These are phyloP conservation scores for Drosophila littoralis DNA, from an alignment of 1,140 invertebrate species.

Conservation along the genomic window DNA sequence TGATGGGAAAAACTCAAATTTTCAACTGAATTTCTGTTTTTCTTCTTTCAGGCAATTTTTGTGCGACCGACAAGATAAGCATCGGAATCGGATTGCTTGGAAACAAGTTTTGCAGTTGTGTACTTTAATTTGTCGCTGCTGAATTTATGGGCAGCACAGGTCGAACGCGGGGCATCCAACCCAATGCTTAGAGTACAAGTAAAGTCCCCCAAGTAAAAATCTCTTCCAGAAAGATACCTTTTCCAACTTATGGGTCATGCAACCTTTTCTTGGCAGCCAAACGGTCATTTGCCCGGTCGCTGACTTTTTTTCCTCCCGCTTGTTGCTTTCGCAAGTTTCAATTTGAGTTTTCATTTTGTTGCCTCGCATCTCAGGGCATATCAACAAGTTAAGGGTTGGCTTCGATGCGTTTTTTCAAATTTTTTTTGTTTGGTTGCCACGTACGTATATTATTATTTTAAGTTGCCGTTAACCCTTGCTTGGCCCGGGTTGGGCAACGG, in stretches of 20 bases:
- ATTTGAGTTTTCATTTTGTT: conserved; percentile 54
- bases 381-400: conserved; percentile 75
- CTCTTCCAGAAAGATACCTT: neutral
- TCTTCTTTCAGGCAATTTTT: conserved; percentile 32
- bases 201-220: neutral
- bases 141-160: conserved; percentile 38
- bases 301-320: conserved; percentile 13
- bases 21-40: conserved; percentile 35
- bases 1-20: conserved; percentile 70
- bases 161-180: conserved; percentile 30
- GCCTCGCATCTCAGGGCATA: conserved; percentile 38
- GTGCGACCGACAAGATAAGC: conserved; percentile 9
- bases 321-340: conserved; percentile 53
- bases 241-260: conserved; percentile 61
- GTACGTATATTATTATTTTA: conserved; percentile 68
- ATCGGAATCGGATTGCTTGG: conserved; percentile 18
- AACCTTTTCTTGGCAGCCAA: conserved; percentile 43
- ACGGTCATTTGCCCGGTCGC: conserved; percentile 20
- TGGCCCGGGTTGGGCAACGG: conserved; percentile 50
- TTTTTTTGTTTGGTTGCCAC: conserved; percentile 51
- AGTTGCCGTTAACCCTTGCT: conserved; percentile 78
- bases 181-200: neutral
- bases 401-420: conserved; percentile 20
- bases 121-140: conserved; percentile 38
- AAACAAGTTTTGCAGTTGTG: conserved; percentile 24